Conservation (phyloP, 2,888 invertebrate species). For the Dicycla oo region DNA sequence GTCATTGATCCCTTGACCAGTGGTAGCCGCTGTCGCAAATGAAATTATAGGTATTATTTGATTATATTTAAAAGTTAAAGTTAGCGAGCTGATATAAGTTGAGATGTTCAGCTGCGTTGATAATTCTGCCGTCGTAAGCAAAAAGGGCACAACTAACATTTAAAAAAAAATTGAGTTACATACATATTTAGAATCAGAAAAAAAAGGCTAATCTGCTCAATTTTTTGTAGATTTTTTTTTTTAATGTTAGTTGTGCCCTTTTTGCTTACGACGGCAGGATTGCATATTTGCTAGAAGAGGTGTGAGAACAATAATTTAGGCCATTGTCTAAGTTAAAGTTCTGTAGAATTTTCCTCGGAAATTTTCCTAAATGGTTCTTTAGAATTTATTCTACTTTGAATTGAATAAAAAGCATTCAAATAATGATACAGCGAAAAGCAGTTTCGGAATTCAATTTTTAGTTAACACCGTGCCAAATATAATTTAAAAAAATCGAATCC, state of each 20-base stretch:
- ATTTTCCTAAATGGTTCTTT: not conserved
- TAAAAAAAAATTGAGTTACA: too few species aligned
- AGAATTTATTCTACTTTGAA: not conserved
- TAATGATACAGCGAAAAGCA: not conserved
- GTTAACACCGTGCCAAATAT: not conserved
- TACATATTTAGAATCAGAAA: too few species aligned
- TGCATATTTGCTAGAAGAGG: not conserved
- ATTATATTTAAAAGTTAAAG: not conserved
- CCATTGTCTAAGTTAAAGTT: not conserved
- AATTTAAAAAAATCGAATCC: slow-evolving; percentile 20
- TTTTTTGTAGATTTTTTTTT: too few species aligned
- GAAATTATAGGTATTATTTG: too few species aligned
- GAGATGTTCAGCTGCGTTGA: not conserved
- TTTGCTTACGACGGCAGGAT: too few species aligned
- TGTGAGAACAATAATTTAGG: not conserved
- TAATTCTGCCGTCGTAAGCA: too few species aligned
- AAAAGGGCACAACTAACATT: too few species aligned
- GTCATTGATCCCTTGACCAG: not conserved
- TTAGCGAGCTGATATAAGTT: not conserved
- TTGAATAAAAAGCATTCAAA: not conserved
- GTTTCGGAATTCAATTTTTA: not conserved
- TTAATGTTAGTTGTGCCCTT: too few species aligned
- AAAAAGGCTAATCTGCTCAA: too few species aligned
- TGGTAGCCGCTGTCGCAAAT: not conserved
- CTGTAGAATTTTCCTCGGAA: not conserved